A percentile compares a stretch with the other conserved stretches of the same genome.
These are phyloP conservation scores for Siderastrea radians DNA, from an alignment of 92 coral and sea anemone species.

Conservation along the genomic window DNA sequence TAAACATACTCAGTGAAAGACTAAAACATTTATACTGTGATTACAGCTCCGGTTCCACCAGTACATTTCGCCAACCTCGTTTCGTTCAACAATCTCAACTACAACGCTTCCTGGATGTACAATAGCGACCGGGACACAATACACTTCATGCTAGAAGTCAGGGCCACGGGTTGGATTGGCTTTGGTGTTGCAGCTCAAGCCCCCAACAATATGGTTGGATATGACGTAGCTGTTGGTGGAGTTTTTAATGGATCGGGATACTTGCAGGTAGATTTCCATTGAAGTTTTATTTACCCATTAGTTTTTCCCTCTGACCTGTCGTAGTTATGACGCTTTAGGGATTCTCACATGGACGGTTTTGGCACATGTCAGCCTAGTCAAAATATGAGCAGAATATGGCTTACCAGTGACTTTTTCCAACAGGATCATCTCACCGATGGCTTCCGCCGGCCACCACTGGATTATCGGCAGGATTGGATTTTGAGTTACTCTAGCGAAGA, in stretches of 20 bases:
- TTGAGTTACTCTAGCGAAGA: too few species aligned
- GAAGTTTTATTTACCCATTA: background rate
- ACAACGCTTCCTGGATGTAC: slow-evolving; percentile 16
- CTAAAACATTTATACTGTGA: background rate
- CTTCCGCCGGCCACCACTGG: too few species aligned
- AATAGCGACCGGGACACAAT: background rate
- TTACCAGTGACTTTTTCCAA: too few species aligned
- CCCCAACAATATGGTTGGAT: background rate
- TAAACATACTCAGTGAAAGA: too few species aligned
- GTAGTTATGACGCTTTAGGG: too few species aligned
- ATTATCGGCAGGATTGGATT: too few species aligned
- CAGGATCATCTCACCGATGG: too few species aligned
- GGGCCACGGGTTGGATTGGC: slow-evolving; percentile 1
- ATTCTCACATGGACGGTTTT: too few species aligned
- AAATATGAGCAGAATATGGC: too few species aligned
- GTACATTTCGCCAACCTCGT: background rate
- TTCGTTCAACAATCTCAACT: background rate
- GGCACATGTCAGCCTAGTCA: too few species aligned
- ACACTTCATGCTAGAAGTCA: background rate
- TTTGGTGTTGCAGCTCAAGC: background rate
- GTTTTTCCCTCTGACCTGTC: background rate
- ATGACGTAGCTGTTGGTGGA: slow-evolving; percentile 8
- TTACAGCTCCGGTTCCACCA: background rate
- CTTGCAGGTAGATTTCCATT: background rate
- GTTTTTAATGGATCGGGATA: background rate